Evolutionary conservation across 2,113 vertebrate genomes (phyloP).

Genomic region (Myocastor coypus): DNA sequence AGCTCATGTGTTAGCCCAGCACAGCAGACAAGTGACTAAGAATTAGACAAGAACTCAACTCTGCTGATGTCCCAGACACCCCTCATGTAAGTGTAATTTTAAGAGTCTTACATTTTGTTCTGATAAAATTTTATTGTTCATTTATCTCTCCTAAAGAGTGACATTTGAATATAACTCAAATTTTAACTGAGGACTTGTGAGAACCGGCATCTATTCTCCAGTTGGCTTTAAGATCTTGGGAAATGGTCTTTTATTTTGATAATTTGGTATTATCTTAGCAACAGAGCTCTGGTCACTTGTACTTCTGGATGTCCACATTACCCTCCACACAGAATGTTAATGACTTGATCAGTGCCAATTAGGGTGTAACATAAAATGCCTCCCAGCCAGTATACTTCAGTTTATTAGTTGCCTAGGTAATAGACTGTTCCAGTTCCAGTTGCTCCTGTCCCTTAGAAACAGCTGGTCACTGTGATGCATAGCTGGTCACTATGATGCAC

Average conservation of each 20-base stretch:
- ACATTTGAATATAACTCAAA: slow-evolving; percentile 3
- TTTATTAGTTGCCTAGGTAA: not conserved
- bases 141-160: slow-evolving; percentile 14
- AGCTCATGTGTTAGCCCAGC: not conserved
- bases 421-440: not conserved
- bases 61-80: not conserved
- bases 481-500: too few species aligned
- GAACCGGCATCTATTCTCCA: slow-evolving; percentile 1
- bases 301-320: not conserved
- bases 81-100: not conserved
- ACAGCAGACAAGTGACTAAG: not conserved
- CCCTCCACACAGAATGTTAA: not conserved
- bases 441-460: not conserved
- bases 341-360: not conserved
- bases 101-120: slow-evolving; percentile 3
- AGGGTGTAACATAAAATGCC: not conserved
- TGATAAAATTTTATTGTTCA: not conserved
- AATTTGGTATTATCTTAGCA: not conserved
- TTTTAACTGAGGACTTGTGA: not conserved
- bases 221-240: not conserved
- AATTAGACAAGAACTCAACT: not conserved
- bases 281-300: not conserved
- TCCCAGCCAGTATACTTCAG: too few species aligned
- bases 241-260: slow-evolving; percentile 8
- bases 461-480: too few species aligned